Base-by-base conservation (phyloP, 2,797 vertebrate genomes). In the Danio aesculapii region DNA sequence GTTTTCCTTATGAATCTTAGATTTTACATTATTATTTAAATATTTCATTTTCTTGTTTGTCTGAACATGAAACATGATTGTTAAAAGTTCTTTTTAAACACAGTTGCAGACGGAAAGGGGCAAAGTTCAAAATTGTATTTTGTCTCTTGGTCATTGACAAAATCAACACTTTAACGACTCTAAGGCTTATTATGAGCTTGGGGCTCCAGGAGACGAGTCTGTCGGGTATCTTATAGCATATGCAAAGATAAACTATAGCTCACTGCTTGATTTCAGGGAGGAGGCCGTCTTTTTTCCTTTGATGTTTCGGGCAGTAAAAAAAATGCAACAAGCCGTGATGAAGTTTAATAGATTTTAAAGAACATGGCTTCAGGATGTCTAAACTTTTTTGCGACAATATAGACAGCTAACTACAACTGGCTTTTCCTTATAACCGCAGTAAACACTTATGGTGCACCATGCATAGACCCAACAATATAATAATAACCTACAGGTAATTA, bases 251-350 rank as follows among this genome's bases (percentile, higher is more conserved):
- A 72, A 71, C 6, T 10, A n/a, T n/a, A 17, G 69, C 13, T 49
- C 13, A 53, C 43, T 84, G 75, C 19, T 81, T 77, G 83, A 10
- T 85, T 82, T 86, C 19, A 49, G 80, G 68, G 72, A 84, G 76
- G 83, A 74, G 80, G 67, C 58, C n/a, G 49, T 64, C 67, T 44
- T 47, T 16, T 49, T 67, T 55, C 14, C 85, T 84, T 86, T 88
- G 69, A 88, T 80, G 69, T 86, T 71, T 77, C 30, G 47, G 46
- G 81, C 67, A 81, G 66, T 84, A 82, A 84, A 85, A n/a, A 76
- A 70, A 30, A 67, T 77, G 81, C 80, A 71, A 81, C 79, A 82
- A 44, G 80, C 75, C 64, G 55, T 53, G 73, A 80, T 80, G 62
- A 82, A 82, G 76, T 75, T 81, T 43, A 63, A 78, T 58, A 49